Conservation (phyloP, 2,888 invertebrate genomes). For the Trachelus tabidus region DNA sequence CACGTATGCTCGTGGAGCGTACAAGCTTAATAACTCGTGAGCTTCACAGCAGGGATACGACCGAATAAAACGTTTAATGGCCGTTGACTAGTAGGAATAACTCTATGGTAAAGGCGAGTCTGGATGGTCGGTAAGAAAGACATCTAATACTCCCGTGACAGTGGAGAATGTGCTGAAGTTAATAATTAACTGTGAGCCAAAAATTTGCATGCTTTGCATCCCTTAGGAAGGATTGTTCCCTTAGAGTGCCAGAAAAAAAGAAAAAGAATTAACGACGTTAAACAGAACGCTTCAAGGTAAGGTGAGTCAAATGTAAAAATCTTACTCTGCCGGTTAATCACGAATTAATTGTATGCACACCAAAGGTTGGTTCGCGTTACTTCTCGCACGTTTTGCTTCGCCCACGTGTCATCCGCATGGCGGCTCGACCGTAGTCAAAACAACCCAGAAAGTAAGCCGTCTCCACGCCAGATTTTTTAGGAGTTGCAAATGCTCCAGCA, state of each 20-base stretch:
- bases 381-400: background rate
- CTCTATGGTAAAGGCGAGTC: background rate
- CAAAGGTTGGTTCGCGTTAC: background rate
- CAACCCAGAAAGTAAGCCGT: background rate
- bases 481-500: background rate
- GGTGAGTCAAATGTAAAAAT: background rate
- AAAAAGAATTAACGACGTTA: background rate
- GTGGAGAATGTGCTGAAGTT: background rate
- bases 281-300: background rate
- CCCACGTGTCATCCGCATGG: background rate
- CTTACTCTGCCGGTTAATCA: background rate
- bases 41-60: slow-evolving; percentile 8
- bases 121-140: background rate
- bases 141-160: background rate
- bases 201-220: background rate
- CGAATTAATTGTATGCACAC: background rate
- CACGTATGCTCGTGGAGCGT: background rate
- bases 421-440: background rate
- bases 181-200: background rate
- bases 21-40: background rate
- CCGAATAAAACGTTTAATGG: slow-evolving; percentile 7
- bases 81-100: background rate
- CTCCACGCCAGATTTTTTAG: background rate
- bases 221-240: background rate
- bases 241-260: background rate